phyloP scores from a whole-genome alignment of 30 jellyfish, hydroid and myxozoan species.

The Clytia hemisphaerica region DNA sequence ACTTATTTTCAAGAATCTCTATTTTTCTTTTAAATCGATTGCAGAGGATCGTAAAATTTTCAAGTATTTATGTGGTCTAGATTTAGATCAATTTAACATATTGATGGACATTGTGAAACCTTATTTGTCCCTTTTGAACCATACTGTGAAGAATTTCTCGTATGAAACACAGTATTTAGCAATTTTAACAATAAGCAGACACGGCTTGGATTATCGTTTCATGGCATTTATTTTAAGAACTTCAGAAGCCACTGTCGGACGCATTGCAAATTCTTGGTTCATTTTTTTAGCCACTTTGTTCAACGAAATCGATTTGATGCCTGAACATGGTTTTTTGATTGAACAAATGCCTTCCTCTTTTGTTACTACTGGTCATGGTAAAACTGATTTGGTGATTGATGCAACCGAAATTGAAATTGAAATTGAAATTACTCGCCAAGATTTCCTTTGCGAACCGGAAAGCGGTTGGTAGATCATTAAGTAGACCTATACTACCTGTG shows the following conservation, averaged over 20 bases:
- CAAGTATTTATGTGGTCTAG: no score
- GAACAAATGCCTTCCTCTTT: conserved; percentile 4
- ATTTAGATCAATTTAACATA: no score
- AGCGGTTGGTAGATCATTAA: no score
- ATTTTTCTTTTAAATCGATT: no score
- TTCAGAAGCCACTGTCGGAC: conserved; percentile 3
- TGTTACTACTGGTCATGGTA: conserved; percentile 10
- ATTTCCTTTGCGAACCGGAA: no score
- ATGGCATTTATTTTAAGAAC: conserved; percentile 8
- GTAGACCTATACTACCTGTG: no score
- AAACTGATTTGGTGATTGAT: conserved; percentile 17
- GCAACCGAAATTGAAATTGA: no score
- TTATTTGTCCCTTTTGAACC: no score
- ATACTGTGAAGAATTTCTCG: neutral
- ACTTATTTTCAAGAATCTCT: no score
- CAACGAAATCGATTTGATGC: conserved; percentile 12
- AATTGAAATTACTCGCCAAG: no score
- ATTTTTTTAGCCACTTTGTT: conserved; percentile 3
- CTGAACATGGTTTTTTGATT: neutral
- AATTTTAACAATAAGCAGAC: conserved; percentile 17
- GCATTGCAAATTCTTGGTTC: neutral
- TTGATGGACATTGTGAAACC: no score
- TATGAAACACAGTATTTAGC: conserved; percentile 8
- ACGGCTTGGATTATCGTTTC: conserved; percentile 3
- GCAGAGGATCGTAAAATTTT: no score